Evolutionary conservation across 2,113 vertebrate species (phyloP).

Genomic region (Oreotrochilus melanogaster): DNA sequence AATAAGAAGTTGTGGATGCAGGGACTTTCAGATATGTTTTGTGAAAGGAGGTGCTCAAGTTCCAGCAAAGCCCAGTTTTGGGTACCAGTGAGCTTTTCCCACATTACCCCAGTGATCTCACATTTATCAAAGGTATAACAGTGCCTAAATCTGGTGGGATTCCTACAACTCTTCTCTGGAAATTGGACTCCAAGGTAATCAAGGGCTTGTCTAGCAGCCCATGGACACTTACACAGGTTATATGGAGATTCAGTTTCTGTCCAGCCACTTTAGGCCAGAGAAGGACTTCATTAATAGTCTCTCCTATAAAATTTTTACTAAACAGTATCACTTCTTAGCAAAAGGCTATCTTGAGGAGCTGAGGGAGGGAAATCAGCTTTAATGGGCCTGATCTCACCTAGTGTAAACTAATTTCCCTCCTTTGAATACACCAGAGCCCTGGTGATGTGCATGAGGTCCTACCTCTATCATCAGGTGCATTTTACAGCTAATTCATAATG

Average conservation of each 20-base stretch:
- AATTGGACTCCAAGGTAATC: neutral
- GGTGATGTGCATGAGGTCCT: neutral
- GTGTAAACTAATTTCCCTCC: neutral
- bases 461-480: neutral
- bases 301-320: neutral
- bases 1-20: neutral
- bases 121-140: neutral
- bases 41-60: neutral
- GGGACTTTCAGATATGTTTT: neutral
- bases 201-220: neutral
- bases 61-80: neutral
- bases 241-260: neutral
- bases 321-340: neutral
- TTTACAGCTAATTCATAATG: neutral
- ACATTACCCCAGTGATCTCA: fast-evolving
- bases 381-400: neutral
- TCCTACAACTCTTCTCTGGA: neutral
- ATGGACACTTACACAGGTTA: neutral
- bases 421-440: neutral
- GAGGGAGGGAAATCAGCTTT: neutral
- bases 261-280: neutral
- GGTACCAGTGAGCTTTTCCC: neutral
- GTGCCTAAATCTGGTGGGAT: neutral
- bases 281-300: neutral
- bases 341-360: neutral